Conservation (phyloP, 2,797 vertebrate species). For the Gobionotothen gibberifrons region DNA sequence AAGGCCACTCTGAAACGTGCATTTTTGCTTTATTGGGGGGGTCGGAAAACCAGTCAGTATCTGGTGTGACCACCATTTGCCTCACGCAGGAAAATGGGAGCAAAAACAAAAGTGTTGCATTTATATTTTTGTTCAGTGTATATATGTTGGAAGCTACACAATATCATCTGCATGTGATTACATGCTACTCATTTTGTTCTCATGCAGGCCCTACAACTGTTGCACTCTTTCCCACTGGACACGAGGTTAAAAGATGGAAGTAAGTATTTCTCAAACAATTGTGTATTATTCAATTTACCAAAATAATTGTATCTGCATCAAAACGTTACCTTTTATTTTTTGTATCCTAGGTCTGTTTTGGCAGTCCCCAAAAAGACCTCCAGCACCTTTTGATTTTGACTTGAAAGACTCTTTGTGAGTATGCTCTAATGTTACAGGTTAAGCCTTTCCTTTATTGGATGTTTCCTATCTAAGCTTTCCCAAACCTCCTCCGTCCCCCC, state of each 20-base stretch:
- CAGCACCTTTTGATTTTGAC: slow-evolving; percentile 93
- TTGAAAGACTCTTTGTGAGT: slow-evolving; percentile 94
- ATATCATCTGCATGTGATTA: not conserved
- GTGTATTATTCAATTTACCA: not conserved
- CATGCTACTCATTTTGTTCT: slow-evolving; percentile 19
- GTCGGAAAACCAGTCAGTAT: too few relatives aligned
- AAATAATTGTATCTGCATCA: not conserved
- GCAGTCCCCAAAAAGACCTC: slow-evolving; percentile 98
- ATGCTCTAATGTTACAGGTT: not conserved
- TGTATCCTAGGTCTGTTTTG: slow-evolving; percentile 93
- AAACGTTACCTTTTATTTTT: not conserved
- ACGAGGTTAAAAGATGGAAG: slow-evolving; percentile 98
- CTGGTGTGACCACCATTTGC: too few relatives aligned
- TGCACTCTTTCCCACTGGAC: slow-evolving; percentile 96
- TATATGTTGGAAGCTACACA: not conserved
- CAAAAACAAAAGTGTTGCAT: too few relatives aligned
- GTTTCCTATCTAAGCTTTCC: slow-evolving; percentile 10
- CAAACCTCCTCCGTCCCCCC: slow-evolving; percentile 30
- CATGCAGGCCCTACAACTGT: slow-evolving; percentile 92
- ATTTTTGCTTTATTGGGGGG: too few relatives aligned
- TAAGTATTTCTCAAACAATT: slow-evolving; percentile 79
- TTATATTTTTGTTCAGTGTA: too few relatives aligned
- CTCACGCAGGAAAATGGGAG: too few relatives aligned
- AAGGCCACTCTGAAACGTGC: too few relatives aligned
- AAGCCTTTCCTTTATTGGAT: not conserved